Evolutionary conservation across 53 echinoderm and acorn worm species (phyloP).

Genomic region (Crossaster papposus): DNA sequence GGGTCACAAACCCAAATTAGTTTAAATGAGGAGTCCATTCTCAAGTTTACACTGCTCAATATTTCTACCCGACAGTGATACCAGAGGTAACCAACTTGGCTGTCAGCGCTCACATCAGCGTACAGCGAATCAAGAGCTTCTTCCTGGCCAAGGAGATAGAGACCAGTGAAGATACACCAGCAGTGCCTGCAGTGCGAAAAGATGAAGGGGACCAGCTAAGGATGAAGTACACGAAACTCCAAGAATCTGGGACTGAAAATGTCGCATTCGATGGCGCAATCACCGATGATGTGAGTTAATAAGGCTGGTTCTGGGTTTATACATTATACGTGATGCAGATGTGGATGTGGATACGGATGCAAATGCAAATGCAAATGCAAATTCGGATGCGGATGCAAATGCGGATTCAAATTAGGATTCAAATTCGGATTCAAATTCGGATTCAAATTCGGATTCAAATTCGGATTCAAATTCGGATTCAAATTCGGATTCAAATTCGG

Average conservation of each 20-base stretch:
- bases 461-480: too few relatives aligned
- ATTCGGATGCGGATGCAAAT: too few relatives aligned
- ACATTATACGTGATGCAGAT: too few relatives aligned
- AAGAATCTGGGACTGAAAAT: neutral
- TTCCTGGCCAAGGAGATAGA: constrained; percentile 49
- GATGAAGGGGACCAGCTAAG: constrained; percentile 9
- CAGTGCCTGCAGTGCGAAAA: neutral
- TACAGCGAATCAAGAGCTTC: constrained; percentile 36
- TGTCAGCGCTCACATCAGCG: constrained; percentile 37
- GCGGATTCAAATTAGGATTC: too few relatives aligned
- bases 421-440: too few relatives aligned
- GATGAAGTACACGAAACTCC: neutral
- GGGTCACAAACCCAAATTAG: neutral
- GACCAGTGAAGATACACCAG: neutral
- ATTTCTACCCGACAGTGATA: constrained; percentile 11
- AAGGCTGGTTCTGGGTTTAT: too few relatives aligned
- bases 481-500: too few relatives aligned
- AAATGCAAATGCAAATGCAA: too few relatives aligned
- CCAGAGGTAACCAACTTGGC: neutral
- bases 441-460: too few relatives aligned
- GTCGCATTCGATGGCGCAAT: neutral
- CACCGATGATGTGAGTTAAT: constrained; percentile 1
- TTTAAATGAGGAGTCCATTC: neutral
- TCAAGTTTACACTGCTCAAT: neutral
- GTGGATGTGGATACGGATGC: too few relatives aligned